Percentiles rank a stretch among this genome's conserved stretches.
phyloP scores from a whole-genome alignment of 2,113 vertebrate species.

The Ceratotherium simum region DNA sequence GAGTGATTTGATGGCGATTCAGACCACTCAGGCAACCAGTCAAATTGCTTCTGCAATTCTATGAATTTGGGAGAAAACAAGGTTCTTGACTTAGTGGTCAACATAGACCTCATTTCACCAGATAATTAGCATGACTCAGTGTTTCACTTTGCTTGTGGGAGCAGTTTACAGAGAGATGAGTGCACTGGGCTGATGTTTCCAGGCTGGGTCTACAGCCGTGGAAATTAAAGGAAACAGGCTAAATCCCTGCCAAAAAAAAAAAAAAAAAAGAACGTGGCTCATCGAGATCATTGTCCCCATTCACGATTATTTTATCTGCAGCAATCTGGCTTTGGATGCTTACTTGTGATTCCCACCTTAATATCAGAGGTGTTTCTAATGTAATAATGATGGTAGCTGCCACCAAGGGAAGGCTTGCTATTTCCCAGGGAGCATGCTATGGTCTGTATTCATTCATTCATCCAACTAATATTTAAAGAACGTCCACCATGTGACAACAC shows the following conservation, averaged over 20 bases:
- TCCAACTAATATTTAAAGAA: background rate
- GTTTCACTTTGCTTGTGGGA: background rate
- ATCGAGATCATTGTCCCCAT: background rate
- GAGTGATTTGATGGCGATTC: background rate
- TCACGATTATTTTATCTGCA: background rate
- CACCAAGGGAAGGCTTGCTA: rapidly evolving
- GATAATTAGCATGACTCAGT: background rate
- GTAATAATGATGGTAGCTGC: background rate
- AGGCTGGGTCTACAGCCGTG: background rate
- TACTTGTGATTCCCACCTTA: background rate
- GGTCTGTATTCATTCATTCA: background rate
- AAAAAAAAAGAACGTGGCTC: too few species aligned
- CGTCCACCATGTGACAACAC: background rate
- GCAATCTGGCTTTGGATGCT: background rate
- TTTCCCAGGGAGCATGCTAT: too few species aligned
- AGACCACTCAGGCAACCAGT: background rate
- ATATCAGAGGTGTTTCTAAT: background rate
- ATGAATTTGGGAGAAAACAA: background rate
- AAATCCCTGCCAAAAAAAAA: background rate
- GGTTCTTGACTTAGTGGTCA: background rate
- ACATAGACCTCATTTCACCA: background rate
- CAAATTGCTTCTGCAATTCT: background rate
- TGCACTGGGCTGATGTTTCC: background rate
- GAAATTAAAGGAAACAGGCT: background rate
- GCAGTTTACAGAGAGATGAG: background rate